A percentile compares a stretch with the other conserved stretches of the same genome.
Evolutionary conservation across 2,797 vertebrate species (phyloP).

Genomic region (Salarias fasciatus): DNA sequence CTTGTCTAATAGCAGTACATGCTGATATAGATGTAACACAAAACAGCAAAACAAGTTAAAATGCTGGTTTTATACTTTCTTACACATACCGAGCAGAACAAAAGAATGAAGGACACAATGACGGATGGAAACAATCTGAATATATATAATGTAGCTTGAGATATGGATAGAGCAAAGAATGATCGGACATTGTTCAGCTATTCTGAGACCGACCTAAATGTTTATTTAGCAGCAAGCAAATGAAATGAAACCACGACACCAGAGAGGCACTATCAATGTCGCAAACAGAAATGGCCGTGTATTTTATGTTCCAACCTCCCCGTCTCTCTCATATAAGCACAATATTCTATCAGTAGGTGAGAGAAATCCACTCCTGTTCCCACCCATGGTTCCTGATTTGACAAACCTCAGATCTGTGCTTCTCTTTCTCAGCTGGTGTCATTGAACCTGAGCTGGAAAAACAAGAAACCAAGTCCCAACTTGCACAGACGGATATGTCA

Average conservation of each 20-base stretch:
- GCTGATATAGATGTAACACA: not conserved
- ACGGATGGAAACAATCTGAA: too few species aligned
- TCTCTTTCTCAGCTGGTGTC: not conserved
- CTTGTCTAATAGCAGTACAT: too few species aligned
- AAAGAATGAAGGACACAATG: too few species aligned
- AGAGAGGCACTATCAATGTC: not conserved
- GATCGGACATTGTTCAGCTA: too few species aligned
- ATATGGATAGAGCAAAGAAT: too few species aligned
- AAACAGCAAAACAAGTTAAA: constrained; percentile 1
- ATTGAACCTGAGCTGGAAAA: constrained; percentile 11
- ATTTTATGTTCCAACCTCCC: not conserved
- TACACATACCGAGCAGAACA: not conserved
- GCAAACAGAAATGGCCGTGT: not conserved
- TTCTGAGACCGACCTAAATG: not conserved
- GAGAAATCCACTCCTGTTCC: constrained; percentile 4
- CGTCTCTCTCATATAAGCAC: not conserved
- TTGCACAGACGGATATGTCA: too few species aligned
- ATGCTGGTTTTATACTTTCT: not conserved
- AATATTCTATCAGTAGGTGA: not conserved
- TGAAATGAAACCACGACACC: not conserved
- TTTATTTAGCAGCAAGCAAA: not conserved
- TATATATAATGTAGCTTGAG: too few species aligned
- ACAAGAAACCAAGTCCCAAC: constrained; percentile 6
- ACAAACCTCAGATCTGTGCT: not conserved
- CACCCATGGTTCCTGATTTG: constrained; percentile 4